Base-by-base conservation (phyloP, 2,113 vertebrate species). In the Platysteira castanea region DNA sequence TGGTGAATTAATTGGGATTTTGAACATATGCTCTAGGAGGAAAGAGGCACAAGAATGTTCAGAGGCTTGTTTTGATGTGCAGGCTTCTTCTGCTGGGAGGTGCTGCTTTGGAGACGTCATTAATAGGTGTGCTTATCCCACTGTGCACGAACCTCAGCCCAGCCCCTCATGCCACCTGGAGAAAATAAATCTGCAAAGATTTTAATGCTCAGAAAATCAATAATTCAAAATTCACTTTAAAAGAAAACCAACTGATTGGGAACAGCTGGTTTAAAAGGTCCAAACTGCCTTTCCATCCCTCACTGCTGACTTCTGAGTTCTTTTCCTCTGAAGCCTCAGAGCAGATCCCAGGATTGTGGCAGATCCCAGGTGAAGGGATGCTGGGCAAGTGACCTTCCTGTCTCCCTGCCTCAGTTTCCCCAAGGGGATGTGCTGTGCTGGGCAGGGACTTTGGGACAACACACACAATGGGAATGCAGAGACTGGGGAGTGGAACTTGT, bases 331-430 rank as follows among this genome's bases (percentile, higher is more conserved):
- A 70, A 44, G 46, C 14, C 39, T 15, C 22, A 15, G 69, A 47
- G 31, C 50, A 47, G 10, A 16, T 71, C 57, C 56, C 18, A 12
- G 53, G 53, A 28, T 3, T 2, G 9, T 33, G 47, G 33, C 53
- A 84, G 44, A 20, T 52, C 50, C 47, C 47, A 41, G 6, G 1
- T 0, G 1, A 61, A 15, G 15, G 10, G 8, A 3, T 27, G 14
- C 50, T 30, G 22, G 44, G 28, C 17, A 9, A 52, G 17, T 3
- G 28, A 17, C 22, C 46, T 85, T 35, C 54, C 22, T 16, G 7
- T 16, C 50, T 49, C 57, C 41, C 21, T 75, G 87, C 84, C 90
- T 89, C 89, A 63, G 65, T 91, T 91, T 81, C 39, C 73, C 84
- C 78, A 33, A 6, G 14, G 63, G 3, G 1, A 8, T 53, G 41